Evolutionary conservation across 2,888 invertebrate species (phyloP), one percentile per base, ranked within the genome.

Genomic region (Cistogaster globosa): DNA sequence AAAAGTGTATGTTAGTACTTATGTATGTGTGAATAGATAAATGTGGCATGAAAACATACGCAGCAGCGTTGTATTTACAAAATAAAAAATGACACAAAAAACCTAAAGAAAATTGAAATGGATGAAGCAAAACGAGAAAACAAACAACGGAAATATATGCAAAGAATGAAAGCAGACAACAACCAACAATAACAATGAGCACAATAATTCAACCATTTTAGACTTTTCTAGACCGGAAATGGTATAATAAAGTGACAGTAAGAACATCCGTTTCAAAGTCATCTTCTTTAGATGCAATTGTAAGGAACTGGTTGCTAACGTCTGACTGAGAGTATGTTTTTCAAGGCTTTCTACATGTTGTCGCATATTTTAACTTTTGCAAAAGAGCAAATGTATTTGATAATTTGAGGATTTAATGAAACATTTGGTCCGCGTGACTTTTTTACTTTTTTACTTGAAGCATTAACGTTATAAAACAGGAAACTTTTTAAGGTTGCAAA

Each of bases 211-310:
- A 22, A 75, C 16, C 6, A 14, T 68, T 58, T 45, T 8, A 14
- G 42, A 42, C 69, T 63, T 79, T 69, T 62, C 78, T 67, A 83
- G 68, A 76, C 71, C 87, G 87, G 88, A 86, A 87, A 85, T 78
- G 75, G 76, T 81, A 79, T 87, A 86, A 86, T 86, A 87, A 87
- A 87, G 85, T 86, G 87, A 86, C 86, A 87, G 88, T 85, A 85
- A 87, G 86, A 78, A 87, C 86, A 86, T 88, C 87, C 87, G 87
- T 81, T 87, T 86, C 84, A 83, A 86, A 81, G 83, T 86, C 83
- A 68, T 74, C 77, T 58, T 80, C 76, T 63, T 68, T 79, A 63
- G 80, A 74, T 80, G 82, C 76, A 84, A 74, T 87, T 82, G 86
- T 79, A 87, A 83, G 72, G 72, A 84, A 76, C 79, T 79, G 71